These are phyloP conservation scores for Equus przewalskii DNA, from an alignment of 2,113 vertebrate species.

Conservation along the genomic window DNA sequence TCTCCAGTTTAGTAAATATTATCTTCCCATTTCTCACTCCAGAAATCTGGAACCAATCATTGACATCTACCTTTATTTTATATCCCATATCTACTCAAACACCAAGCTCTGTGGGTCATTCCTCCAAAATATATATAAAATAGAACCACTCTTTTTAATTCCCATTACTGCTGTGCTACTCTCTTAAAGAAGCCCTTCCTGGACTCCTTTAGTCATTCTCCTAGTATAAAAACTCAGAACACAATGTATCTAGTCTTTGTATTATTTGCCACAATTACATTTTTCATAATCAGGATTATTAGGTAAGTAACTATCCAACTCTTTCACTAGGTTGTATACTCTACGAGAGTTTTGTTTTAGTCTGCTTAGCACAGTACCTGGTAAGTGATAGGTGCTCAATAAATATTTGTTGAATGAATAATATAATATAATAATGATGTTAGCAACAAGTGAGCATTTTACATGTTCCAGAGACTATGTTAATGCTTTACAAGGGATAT, in stretches of 20 bases:
- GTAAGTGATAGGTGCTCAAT: neutral
- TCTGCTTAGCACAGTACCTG: neutral
- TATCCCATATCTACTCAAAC: neutral
- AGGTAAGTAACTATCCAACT: neutral
- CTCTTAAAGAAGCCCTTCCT: neutral
- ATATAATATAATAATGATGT: neutral
- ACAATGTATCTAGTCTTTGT: neutral
- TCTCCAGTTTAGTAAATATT: neutral
- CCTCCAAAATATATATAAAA: neutral
- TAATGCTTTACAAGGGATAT: neutral
- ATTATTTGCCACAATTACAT: neutral
- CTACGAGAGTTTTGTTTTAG: neutral
- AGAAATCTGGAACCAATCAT: neutral
- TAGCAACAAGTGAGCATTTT: neutral
- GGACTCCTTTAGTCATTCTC: neutral
- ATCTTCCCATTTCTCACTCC: neutral
- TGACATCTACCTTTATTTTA: neutral
- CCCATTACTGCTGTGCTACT: neutral
- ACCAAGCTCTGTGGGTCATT: neutral
- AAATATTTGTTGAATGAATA: neutral
- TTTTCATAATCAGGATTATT: neutral
- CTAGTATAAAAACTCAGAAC: neutral
- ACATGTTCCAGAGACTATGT: neutral
- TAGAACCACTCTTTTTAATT: neutral
- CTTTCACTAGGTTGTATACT: neutral